phyloP scores from a whole-genome alignment of 2,113 vertebrate genomes.

The Rhinogobius similis region DNA sequence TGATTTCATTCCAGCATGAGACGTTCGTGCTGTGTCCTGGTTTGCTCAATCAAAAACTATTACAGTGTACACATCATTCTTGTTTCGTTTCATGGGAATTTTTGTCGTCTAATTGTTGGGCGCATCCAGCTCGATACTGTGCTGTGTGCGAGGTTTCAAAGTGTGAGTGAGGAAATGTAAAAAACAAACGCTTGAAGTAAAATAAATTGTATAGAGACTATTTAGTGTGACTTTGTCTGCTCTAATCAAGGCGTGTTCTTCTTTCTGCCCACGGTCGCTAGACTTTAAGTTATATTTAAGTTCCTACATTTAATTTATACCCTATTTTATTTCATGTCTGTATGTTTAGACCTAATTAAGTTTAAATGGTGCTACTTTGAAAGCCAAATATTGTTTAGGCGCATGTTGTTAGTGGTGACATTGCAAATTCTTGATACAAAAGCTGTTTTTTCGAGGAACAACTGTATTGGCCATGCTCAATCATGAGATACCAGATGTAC shows the following conservation, averaged over 20 bases:
- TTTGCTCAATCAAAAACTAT: slow-evolving; percentile 27
- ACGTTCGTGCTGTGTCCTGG: slow-evolving; percentile 16
- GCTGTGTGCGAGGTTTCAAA: slow-evolving; percentile 48
- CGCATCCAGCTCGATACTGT: slow-evolving; percentile 42
- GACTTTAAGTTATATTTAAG: background rate
- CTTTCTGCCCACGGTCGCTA: background rate
- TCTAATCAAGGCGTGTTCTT: background rate
- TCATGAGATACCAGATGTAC: no score
- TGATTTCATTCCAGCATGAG: slow-evolving; percentile 21
- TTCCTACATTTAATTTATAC: background rate
- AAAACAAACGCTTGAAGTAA: slow-evolving; percentile 36
- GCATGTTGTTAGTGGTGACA: background rate
- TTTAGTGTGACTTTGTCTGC: background rate
- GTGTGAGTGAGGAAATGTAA: slow-evolving; percentile 42
- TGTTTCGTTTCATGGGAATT: slow-evolving; percentile 25
- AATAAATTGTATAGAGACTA: slow-evolving; percentile 49
- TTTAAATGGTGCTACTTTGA: no score
- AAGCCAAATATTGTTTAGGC: no score
- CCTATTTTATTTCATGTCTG: background rate
- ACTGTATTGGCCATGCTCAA: background rate
- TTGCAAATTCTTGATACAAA: background rate
- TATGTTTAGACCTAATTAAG: no score
- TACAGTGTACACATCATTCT: background rate
- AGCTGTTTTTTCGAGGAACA: background rate
- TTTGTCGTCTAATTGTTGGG: slow-evolving; percentile 31